A percentile compares a stretch with the other conserved stretches of the same genome.
Evolutionary conservation across 2,797 vertebrate genomes (phyloP).

Genomic region (Anguilla anguilla): DNA sequence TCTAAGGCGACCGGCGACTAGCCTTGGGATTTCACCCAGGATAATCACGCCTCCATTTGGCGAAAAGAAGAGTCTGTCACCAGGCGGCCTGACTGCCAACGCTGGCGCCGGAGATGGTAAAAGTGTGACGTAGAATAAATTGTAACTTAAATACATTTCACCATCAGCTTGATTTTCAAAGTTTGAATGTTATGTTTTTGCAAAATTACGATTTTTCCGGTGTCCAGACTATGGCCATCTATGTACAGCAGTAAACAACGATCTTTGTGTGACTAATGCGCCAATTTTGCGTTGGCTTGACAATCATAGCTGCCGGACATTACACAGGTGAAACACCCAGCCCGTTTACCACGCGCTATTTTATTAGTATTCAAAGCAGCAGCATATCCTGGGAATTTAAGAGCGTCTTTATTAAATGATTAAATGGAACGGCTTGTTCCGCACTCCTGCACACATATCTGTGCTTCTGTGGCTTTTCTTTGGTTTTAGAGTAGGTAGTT

Average conservation of each 20-base stretch:
- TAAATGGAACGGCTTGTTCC: neutral
- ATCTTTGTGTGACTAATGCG: neutral
- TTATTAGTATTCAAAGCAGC: neutral
- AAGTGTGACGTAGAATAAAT: neutral
- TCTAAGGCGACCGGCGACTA: slow-evolving; percentile 63
- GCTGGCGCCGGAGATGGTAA: neutral
- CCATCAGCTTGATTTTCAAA: neutral
- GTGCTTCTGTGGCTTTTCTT: neutral
- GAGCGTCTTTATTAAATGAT: neutral
- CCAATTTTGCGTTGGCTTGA: neutral
- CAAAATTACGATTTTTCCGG: neutral
- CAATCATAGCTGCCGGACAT: neutral
- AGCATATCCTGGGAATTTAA: neutral
- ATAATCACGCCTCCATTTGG: slow-evolving; percentile 14
- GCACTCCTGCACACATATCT: neutral
- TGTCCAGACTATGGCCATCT: neutral
- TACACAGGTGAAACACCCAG: neutral
- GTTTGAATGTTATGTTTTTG: neutral
- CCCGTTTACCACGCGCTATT: neutral
- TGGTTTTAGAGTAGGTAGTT: neutral
- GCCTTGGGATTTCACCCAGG: slow-evolving; percentile 39
- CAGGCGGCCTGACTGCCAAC: neutral
- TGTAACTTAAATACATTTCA: neutral
- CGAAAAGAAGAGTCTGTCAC: neutral
- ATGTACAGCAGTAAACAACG: neutral